Evolutionary conservation across 2,888 invertebrate species (phyloP).

Genomic region (Xanthorhoe designata): DNA sequence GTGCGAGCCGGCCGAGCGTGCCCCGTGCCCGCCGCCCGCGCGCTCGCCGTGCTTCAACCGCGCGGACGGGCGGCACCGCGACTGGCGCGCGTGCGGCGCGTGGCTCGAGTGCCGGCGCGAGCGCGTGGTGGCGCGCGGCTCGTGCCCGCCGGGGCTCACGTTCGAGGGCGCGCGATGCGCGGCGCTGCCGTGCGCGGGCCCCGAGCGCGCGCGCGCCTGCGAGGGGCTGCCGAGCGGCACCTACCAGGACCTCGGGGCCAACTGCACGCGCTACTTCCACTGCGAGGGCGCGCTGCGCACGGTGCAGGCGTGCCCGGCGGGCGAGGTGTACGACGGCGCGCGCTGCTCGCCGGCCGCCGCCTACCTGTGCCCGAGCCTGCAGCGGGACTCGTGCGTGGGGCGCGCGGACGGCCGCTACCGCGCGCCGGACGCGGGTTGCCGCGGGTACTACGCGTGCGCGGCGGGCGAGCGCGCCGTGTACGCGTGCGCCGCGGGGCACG

Average conservation of each 20-base stretch:
- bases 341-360: conserved; percentile 65
- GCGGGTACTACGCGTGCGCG: conserved; percentile 86
- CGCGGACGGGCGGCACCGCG: conserved; percentile 74
- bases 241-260: conserved; percentile 81
- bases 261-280: conserved; percentile 82
- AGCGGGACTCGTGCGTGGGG: conserved; percentile 80
- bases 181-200: conserved; percentile 75
- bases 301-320: conserved; percentile 70
- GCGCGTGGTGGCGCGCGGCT: conserved; percentile 72
- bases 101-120: conserved; percentile 82
- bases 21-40: conserved; percentile 77
- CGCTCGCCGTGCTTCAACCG: conserved; percentile 78
- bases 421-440: conserved; percentile 80
- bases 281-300: conserved; percentile 75
- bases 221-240: conserved; percentile 82
- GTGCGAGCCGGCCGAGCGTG: conserved; percentile 75
- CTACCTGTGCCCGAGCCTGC: conserved; percentile 78
- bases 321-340: conserved; percentile 76
- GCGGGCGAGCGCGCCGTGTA: conserved; percentile 85
- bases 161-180: conserved; percentile 83
- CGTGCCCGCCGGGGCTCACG: conserved; percentile 75
- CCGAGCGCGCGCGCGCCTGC: conserved; percentile 72
- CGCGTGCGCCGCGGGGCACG: conserved; percentile 80
- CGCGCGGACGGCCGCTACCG: conserved; percentile 85
- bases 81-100: conserved; percentile 77